These are phyloP conservation scores for Sardina pilchardus DNA, from an alignment of 2,113 vertebrate genomes.

Conservation along the genomic window DNA sequence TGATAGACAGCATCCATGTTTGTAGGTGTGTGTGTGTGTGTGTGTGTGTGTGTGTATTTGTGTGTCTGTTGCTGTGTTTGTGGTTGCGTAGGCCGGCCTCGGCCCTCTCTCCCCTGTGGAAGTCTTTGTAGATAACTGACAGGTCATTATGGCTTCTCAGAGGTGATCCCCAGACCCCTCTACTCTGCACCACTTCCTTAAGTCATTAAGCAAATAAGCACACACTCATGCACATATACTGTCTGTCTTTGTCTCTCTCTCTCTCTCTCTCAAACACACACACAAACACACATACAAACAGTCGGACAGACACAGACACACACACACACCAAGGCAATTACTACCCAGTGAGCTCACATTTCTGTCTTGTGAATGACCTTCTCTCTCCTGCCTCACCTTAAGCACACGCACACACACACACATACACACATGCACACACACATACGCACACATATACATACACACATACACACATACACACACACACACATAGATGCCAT, in stretches of 20 bases:
- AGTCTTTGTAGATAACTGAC: slow-evolving; percentile 49
- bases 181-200: slow-evolving; percentile 59
- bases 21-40: background rate
- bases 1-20: too few species aligned
- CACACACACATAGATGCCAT: too few species aligned
- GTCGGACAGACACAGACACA: background rate
- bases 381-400: too few species aligned
- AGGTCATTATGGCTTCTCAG: slow-evolving; percentile 50
- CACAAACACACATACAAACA: too few species aligned
- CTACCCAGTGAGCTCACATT: too few species aligned
- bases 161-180: slow-evolving; percentile 42
- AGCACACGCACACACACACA: too few species aligned
- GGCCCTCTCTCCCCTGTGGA: slow-evolving; percentile 35
- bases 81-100: slow-evolving; percentile 31
- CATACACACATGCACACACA: too few species aligned
- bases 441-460: too few species aligned
- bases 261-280: background rate
- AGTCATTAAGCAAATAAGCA: slow-evolving; percentile 60
- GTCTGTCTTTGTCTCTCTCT: slow-evolving; percentile 48
- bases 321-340: too few species aligned
- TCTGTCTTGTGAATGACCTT: too few species aligned
- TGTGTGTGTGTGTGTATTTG: background rate
- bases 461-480: too few species aligned
- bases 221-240: slow-evolving; percentile 55
- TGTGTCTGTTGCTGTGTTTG: slow-evolving; percentile 26